A percentile compares a stretch with the other conserved stretches of the same genome.
Conservation (phyloP, 2,888 invertebrate genomes). For the Polylopha cassiicola region DNA sequence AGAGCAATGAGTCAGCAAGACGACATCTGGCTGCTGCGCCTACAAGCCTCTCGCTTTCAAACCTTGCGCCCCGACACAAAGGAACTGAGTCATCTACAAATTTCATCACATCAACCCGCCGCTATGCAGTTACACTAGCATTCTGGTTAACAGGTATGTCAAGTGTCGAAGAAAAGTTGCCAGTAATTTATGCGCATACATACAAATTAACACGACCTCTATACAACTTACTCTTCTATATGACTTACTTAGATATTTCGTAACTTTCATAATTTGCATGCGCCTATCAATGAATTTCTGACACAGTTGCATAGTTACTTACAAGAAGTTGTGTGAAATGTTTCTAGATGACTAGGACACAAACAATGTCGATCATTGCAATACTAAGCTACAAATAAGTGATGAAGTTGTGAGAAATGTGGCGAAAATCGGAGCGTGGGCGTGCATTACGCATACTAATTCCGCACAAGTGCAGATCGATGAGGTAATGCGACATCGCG, state of each 20-base stretch:
- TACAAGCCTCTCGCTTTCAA: conserved; percentile 21
- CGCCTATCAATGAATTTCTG: conserved; percentile 38
- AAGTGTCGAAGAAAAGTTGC: conserved; percentile 25
- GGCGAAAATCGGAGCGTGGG: conserved; percentile 69
- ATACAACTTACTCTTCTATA: conserved; percentile 22
- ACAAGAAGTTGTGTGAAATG: conserved; percentile 58
- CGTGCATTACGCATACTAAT: conserved; percentile 56
- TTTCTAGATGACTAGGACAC: conserved; percentile 46
- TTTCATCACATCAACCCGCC: conserved; percentile 53
- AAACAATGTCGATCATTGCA: conserved; percentile 48
- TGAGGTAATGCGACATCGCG: conserved; percentile 56
- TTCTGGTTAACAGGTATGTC: conserved; percentile 20
- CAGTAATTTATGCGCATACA: conserved; percentile 31
- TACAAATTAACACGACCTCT: conserved; percentile 33
- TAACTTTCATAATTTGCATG: conserved; percentile 52
- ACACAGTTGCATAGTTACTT: conserved; percentile 35
- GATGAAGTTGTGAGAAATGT: conserved; percentile 65
- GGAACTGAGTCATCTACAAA: conserved; percentile 55
- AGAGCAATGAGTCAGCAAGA: conserved; percentile 63
- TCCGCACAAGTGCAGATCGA: conserved; percentile 55
- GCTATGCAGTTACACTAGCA: conserved; percentile 20
- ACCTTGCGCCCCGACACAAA: conserved; percentile 34
- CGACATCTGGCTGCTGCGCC: conserved; percentile 57
- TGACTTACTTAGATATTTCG: conserved; percentile 29
- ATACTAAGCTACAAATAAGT: conserved; percentile 40